Conservation (phyloP, 1,140 invertebrate species). For the Cherax quadricarinatus region DNA sequence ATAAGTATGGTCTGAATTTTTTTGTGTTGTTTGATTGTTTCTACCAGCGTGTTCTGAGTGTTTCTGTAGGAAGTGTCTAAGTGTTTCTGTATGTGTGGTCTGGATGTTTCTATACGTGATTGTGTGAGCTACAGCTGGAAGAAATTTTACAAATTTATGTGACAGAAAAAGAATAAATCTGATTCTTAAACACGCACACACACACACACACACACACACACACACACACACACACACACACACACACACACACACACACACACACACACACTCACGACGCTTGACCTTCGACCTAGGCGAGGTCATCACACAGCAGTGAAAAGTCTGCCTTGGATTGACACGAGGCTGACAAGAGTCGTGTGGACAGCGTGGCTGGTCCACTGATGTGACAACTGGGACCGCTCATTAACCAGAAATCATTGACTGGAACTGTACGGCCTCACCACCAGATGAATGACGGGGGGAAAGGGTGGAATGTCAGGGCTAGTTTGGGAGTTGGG, state of each 20-base stretch:
- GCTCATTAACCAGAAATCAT: no score
- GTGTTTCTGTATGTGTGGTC: background rate
- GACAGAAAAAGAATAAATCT: no score
- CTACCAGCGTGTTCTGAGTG: no score
- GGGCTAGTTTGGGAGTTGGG: no score
- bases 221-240: constrained; percentile 36
- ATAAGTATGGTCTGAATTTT: no score
- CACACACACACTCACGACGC: no score
- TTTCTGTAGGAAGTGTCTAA: background rate
- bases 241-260: background rate
- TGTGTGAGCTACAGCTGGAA: background rate
- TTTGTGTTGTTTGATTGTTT: no score
- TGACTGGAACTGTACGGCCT: no score
- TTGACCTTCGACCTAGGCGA: background rate
- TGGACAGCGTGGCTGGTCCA: no score
- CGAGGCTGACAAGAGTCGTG: background rate
- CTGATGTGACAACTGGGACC: no score
- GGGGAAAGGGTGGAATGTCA: no score
- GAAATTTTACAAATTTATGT: background rate
- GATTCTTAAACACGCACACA: background rate
- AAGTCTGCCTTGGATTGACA: background rate
- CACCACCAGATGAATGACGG: no score
- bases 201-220: constrained; percentile 36
- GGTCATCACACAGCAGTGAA: background rate
- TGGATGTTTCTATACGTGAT: constrained; percentile 5